Evolutionary conservation across 2,797 vertebrate species (phyloP), one percentile per base, ranked within the genome.

Genomic region (Ceryle rudis): DNA sequence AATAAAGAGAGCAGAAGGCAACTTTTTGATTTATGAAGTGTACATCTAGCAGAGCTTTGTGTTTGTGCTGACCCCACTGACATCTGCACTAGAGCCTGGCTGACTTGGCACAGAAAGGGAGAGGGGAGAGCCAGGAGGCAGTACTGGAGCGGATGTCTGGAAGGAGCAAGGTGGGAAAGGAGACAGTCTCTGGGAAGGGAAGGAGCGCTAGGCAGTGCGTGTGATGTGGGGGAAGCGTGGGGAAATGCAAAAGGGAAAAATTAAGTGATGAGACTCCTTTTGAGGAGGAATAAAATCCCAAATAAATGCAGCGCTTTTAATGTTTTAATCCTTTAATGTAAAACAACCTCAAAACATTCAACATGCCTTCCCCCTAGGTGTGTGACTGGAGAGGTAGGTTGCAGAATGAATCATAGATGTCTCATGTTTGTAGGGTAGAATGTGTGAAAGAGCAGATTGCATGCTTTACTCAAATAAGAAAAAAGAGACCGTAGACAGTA

Each of bases 321-420:
- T 93, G 54, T 75, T 95, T 91, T 94, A 81, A 60, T 79, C 90
- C 83, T 87, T 80, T 69, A 23, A 89, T 95, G 69, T 81, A 52
- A 90, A 93, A 67, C 60, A 94, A 77, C 33, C 49, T n/a, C 49
- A 81, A 85, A 95, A 78, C 75, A 80, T 92, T 89, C 73, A 94
- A 61, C 67, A 67, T 90, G 67, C 70, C 37, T 92, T 92, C 44
- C 31, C 60, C 17, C 33, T 90, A 97, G 77, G 81, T 96, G 47
- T 92, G 57, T 86, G 90, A 81, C 52, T 80, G 88, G 74, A 82
- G 88, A 91, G 86, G 95, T 64, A 90, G 90, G 86, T 61, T 96
- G 91, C 60, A 64, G 89, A 46, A 88, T 92, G 93, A 95, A 93
- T 97, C 91, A 93, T 67, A 64, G 86, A 67, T 82, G 79, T 81